Conservation (phyloP, 2,888 invertebrate species). For the Tanytarsus gracilentus region DNA sequence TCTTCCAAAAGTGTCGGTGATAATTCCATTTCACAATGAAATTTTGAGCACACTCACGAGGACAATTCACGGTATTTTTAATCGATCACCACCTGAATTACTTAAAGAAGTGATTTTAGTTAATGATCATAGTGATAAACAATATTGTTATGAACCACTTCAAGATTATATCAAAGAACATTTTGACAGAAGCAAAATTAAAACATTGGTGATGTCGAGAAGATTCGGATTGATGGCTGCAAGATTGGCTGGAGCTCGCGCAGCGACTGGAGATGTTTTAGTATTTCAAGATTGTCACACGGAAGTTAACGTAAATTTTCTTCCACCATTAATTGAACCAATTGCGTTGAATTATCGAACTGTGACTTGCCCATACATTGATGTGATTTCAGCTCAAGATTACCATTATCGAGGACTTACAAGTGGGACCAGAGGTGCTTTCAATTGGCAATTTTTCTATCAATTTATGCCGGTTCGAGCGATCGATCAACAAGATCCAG, state of each 20-base stretch:
- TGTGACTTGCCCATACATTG: slow-evolving; percentile 89
- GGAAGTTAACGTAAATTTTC: slow-evolving; percentile 84
- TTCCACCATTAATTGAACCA: slow-evolving; percentile 83
- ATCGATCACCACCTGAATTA: slow-evolving; percentile 68
- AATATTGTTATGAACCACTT: slow-evolving; percentile 56
- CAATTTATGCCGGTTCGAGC: slow-evolving; percentile 17
- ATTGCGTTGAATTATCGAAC: slow-evolving; percentile 76
- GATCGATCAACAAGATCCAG: slow-evolving; percentile 32
- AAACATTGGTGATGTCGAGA: slow-evolving; percentile 58
- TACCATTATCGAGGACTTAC: slow-evolving; percentile 83
- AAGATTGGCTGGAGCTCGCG: slow-evolving; percentile 70
- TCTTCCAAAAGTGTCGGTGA: slow-evolving; percentile 74
- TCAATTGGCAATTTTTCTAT: slow-evolving; percentile 20
- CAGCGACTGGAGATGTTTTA: slow-evolving; percentile 66
- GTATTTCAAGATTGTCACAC: slow-evolving; percentile 88
- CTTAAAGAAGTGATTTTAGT: slow-evolving; percentile 82
- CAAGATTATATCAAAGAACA: slow-evolving; percentile 64
- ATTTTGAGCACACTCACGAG: slow-evolving; percentile 77
- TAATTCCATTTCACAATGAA: slow-evolving; percentile 90
- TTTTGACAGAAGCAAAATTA: slow-evolving; percentile 60
- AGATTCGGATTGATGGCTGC: slow-evolving; percentile 82
- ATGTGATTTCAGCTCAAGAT: slow-evolving; percentile 63
- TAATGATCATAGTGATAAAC: slow-evolving; percentile 75
- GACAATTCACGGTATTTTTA: slow-evolving; percentile 68
- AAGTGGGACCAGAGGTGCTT: slow-evolving; percentile 63